Evolutionary conservation across 2,113 vertebrate species (phyloP).

Genomic region (Sterrhoptilus dennistouni): DNA sequence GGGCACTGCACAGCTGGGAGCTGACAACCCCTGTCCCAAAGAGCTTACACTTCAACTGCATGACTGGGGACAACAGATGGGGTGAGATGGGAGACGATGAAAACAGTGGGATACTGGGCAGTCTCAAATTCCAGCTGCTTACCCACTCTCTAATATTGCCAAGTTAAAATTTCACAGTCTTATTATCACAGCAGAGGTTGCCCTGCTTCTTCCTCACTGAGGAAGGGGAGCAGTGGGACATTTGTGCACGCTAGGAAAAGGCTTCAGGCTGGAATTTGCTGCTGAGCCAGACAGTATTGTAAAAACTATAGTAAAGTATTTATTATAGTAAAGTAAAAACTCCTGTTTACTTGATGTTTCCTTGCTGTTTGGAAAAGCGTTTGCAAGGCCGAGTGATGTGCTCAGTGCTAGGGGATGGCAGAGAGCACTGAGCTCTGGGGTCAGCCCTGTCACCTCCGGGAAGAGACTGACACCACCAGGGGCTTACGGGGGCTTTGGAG

Average conservation of each 20-base stretch:
- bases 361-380: neutral
- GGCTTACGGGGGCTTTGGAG: neutral
- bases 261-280: neutral
- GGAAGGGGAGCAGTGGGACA: neutral
- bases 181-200: neutral
- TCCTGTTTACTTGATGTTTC: neutral
- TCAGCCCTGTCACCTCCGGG: neutral
- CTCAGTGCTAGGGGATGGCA: neutral
- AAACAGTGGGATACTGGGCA: neutral
- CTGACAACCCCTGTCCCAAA: neutral
- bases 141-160: neutral
- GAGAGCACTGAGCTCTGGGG: neutral
- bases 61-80: neutral
- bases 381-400: neutral
- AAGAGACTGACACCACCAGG: neutral
- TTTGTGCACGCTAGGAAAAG: neutral
- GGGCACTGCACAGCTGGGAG: neutral
- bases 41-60: neutral
- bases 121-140: neutral
- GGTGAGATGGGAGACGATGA: neutral
- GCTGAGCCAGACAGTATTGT: neutral
- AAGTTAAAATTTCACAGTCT: neutral
- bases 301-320: neutral
- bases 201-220: neutral
- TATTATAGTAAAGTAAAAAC: neutral